Evolutionary conservation across 2,113 vertebrate genomes (phyloP), one percentile per base, ranked within the genome.

Genomic region (Dicerorhinus sumatrensis): DNA sequence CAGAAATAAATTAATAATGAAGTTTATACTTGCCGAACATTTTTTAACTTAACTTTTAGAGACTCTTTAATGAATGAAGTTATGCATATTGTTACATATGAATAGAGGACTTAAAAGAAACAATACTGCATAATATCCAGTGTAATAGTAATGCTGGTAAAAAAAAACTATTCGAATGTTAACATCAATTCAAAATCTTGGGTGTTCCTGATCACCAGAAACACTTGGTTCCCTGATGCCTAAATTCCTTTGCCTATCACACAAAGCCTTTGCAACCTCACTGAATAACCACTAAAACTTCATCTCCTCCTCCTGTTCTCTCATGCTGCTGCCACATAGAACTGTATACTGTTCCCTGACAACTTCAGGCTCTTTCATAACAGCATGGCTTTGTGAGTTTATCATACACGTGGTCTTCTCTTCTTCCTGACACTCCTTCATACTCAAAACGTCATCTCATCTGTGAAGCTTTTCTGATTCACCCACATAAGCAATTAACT

Each of bases 1-100:
- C 8, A 82, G 23, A 65, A 93, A 85, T 91, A 96, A 94, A 79
- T 31, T 81, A 97, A 9, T 62, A 89, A 88, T 84, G 56, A 81
- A 89, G 25, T 85, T 92, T 88, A 65, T 70, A 56, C 13, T 89
- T 95, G 20, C 21, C 33, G 94, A 62, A 88, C 13, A 63, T 82
- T 76, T 91, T 86, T 56, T 83, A 42, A 81, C n/a, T 42, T 72
- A 93, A 58, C 17, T 72, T 92, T 83, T 56, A 89, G 20, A 31
- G 18, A 92, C 54, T 87, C 33, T 18, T 82, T 8, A 96, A 42
- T 77, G 92, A 92, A 69, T 81, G 39, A 95, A 85, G 42, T 60
- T 90, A 62, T 62, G 62, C 51, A 25, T 36, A 69, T 29, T 72
- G 7, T 13, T 72, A 84, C 75, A 3, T 62, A 95, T 46, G 42